phyloP scores from a whole-genome alignment of 2,888 invertebrate genomes.

The Philereme vetulata region DNA sequence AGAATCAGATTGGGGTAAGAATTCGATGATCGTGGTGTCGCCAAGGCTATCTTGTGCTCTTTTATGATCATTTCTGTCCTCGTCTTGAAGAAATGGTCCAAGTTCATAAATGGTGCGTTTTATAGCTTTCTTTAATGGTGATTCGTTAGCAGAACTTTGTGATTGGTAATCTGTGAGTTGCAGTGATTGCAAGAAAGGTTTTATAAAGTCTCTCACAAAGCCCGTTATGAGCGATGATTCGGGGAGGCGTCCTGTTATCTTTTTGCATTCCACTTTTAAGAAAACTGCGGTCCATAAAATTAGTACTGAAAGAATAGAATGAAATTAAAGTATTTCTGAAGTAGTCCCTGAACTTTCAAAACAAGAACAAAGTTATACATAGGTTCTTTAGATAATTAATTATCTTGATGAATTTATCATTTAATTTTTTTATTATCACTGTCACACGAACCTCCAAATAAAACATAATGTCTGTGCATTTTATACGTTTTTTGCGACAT shows the following conservation, averaged over 20 bases:
- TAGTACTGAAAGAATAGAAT: conserved; percentile 18
- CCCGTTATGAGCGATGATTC: conserved; percentile 32
- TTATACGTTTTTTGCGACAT: conserved; percentile 29
- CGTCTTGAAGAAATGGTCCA: conserved; percentile 54
- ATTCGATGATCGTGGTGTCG: conserved; percentile 63
- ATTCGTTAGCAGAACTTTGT: conserved; percentile 19
- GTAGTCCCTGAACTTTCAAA: neutral
- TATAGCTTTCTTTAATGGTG: conserved; percentile 46
- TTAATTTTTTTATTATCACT: neutral
- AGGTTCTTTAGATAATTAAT: neutral
- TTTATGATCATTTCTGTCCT: conserved; percentile 43
- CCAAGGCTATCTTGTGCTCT: conserved; percentile 46
- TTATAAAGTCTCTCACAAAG: conserved; percentile 48
- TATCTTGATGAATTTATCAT: neutral
- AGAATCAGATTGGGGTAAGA: conserved; percentile 40
- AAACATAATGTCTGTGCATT: conserved; percentile 23
- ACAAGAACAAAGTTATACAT: neutral
- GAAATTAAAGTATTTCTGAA: neutral
- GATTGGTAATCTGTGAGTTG: neutral
- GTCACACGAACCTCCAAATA: conserved; percentile 20
- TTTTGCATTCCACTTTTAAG: conserved; percentile 10
- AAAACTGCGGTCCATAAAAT: conserved; percentile 16
- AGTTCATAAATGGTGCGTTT: conserved; percentile 50
- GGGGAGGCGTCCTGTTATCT: conserved; percentile 31
- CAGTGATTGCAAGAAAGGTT: conserved; percentile 44